Base-by-base conservation (phyloP, 2,797 vertebrate genomes). In the Takifugu ocellatus region DNA sequence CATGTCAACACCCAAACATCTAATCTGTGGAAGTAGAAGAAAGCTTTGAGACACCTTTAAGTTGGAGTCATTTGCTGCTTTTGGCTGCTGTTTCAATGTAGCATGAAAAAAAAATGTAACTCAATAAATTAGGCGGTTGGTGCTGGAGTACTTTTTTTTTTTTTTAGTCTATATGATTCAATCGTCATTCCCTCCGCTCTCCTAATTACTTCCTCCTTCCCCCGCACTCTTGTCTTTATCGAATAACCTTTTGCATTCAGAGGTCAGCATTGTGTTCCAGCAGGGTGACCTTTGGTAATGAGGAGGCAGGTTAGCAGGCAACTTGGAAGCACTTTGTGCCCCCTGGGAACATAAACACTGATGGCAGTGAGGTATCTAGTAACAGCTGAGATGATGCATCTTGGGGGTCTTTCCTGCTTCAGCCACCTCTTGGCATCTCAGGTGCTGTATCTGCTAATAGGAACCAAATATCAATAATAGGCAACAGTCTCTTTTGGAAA, bases 311-410 rank as follows among this genome's bases (percentile, higher is more conserved):
- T 79, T 79, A 54, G 74, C 24, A 55, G 61, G 63, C 47, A 66
- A 87, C 86, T 85, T 88, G 87, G 83, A 89, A 87, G 79, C 55
- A 72, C 73, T 84, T 87, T 88, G 80, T 89, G 63, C 56, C 43
- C 60, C 84, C 82, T 85, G 83, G 87, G 87, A 87, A 89, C 75
- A 85, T 85, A 88, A 86, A 87, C 80, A 88, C 55, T 74, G 60
- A 56, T 25, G 6, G 46, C 26, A 36, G 54, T 21, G 72, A 78
- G 63, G 72, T 82, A 79, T 77, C 85, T 79, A 78, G 68, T 61
- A 79, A 82, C 86, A 87, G 85, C 83, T 84, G 84, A 66, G 77
- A 44, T 59, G 65, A 36, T 11, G 51, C 54, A 25, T 27, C 59
- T 46, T 46, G 60, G 67, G 62, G 56, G 61, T 69, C 9, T 39